Conservation (phyloP, 2,797 vertebrate genomes). For the Acridotheres tristis region DNA sequence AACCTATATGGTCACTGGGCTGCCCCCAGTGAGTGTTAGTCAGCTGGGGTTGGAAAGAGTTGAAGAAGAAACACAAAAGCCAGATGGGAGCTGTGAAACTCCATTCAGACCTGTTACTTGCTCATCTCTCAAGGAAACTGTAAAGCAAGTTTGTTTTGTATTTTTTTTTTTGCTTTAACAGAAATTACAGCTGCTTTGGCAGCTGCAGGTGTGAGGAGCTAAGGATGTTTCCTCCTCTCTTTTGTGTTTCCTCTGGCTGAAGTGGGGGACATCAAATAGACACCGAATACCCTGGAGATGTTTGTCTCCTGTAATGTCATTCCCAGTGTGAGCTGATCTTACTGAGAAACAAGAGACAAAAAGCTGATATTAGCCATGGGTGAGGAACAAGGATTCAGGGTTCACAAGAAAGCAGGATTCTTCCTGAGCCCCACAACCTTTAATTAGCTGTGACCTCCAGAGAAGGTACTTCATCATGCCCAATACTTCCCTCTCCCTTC, state of each 20-base stretch:
- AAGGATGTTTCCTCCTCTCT: background rate
- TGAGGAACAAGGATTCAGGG: background rate
- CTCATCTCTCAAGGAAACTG: background rate
- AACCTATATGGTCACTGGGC: accelerated
- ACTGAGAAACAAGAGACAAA: background rate
- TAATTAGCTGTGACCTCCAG: background rate
- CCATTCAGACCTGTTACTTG: background rate
- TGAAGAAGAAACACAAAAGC: background rate
- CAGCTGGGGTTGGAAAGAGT: background rate
- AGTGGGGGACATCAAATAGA: background rate
- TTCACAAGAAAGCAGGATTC: background rate
- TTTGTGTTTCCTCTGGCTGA: background rate
- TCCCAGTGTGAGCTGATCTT: background rate
- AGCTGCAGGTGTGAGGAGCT: background rate
- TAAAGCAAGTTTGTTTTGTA: background rate
- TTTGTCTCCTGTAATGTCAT: background rate
- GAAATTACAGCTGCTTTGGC: background rate
- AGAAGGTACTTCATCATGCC: background rate
- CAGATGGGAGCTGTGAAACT: background rate
- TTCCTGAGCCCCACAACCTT: background rate
- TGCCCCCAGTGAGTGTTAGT: background rate
- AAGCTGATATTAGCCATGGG: background rate
- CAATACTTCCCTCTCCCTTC: background rate
- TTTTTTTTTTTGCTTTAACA: background rate
- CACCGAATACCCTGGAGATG: background rate